phyloP scores from a whole-genome alignment of 2,113 vertebrate genomes.

The Muntiacus reevesi region DNA sequence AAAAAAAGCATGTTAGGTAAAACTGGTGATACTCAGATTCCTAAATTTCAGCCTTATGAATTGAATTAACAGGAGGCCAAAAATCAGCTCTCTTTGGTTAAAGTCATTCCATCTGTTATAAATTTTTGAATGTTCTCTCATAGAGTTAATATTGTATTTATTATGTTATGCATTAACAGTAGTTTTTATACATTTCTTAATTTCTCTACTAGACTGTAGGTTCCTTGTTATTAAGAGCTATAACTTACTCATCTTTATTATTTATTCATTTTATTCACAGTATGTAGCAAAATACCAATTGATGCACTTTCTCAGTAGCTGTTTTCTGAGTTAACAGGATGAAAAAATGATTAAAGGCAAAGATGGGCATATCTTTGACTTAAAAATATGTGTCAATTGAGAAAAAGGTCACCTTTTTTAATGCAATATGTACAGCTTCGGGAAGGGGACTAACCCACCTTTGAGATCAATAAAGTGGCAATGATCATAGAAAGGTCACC shows the following conservation, averaged over 20 bases:
- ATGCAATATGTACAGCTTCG: not conserved
- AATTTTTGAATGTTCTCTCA: not conserved
- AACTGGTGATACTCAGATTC: not conserved
- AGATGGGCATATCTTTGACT: not conserved
- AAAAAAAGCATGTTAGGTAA: not conserved
- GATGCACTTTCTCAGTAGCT: not conserved
- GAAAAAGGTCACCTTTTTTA: not conserved
- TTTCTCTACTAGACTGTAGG: not conserved
- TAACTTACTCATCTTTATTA: not conserved
- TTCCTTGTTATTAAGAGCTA: not conserved
- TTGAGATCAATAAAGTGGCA: not conserved
- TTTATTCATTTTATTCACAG: not conserved
- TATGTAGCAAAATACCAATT: not conserved
- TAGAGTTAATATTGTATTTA: not conserved
- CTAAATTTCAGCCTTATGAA: not conserved
- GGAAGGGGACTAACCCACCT: not conserved
- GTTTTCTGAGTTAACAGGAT: conserved; percentile 1
- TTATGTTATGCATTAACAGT: not conserved
- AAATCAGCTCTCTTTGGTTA: not conserved
- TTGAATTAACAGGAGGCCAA: not conserved
- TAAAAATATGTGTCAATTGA: not conserved
- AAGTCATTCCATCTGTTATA: not conserved
- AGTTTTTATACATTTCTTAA: not conserved
- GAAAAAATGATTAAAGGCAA: not conserved
- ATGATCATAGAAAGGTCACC: not conserved